Percentiles rank a stretch among this genome's conserved stretches.
phyloP scores from a whole-genome alignment of 2,797 vertebrate species.

The Brachyalestes nurse region DNA sequence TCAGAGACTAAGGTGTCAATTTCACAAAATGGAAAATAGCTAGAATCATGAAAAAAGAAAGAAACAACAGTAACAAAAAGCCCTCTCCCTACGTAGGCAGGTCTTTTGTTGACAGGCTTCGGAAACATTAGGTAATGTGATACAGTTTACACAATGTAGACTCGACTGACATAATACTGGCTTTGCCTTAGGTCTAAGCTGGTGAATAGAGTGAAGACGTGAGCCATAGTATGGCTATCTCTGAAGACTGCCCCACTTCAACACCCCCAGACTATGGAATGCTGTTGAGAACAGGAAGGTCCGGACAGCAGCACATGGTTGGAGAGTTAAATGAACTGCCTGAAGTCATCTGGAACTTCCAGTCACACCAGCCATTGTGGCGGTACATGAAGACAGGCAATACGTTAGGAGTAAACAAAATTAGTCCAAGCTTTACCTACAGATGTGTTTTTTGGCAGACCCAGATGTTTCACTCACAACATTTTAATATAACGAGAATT shows the following conservation, averaged over 20 bases:
- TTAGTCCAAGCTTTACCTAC: too few relatives aligned
- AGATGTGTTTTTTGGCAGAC: too few relatives aligned
- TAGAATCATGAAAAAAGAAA: too few relatives aligned
- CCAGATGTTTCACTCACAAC: too few relatives aligned
- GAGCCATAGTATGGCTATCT: background rate
- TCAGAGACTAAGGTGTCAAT: background rate
- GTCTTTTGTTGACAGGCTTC: background rate
- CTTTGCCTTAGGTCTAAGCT: background rate
- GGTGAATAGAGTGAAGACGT: background rate
- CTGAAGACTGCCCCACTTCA: background rate
- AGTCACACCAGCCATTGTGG: background rate
- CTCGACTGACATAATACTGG: background rate
- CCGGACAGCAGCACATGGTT: conserved; percentile 35
- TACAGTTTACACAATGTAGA: background rate
- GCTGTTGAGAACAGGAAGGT: conserved; percentile 5
- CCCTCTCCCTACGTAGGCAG: too few relatives aligned
- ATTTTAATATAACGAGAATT: too few relatives aligned
- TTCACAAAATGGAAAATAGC: too few relatives aligned
- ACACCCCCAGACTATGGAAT: background rate
- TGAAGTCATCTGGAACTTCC: background rate
- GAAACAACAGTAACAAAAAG: background rate
- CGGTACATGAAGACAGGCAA: background rate
- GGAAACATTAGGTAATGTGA: background rate
- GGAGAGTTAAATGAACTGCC: conserved; percentile 40
- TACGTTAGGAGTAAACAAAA: too few relatives aligned